A percentile compares a stretch with the other conserved stretches of the same genome.
phyloP scores from a whole-genome alignment of 2,797 vertebrate genomes.

The Tragelaphus eurycerus region DNA sequence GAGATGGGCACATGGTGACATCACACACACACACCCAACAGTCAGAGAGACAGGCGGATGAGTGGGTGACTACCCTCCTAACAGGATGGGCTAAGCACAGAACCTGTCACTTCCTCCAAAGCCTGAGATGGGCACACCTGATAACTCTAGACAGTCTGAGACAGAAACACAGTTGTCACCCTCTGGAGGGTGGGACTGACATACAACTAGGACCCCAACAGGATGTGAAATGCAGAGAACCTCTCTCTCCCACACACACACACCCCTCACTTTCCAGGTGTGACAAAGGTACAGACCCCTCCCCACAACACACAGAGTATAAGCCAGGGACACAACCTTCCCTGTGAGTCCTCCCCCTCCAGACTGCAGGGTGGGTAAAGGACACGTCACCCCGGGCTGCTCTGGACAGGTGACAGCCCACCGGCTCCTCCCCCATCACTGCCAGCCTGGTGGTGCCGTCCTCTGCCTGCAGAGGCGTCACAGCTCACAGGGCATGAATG shows the following conservation, averaged over 20 bases:
- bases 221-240: background rate
- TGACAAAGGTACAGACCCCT: background rate
- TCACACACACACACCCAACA: slow-evolving; percentile 9
- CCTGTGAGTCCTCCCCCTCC: background rate
- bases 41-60: background rate
- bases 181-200: background rate
- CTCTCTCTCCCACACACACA: background rate
- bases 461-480: slow-evolving; percentile 71
- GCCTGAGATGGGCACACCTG: background rate
- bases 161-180: background rate
- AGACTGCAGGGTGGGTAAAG: background rate
- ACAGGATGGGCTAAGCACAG: background rate
- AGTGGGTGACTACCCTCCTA: background rate
- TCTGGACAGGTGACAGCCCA: slow-evolving; percentile 52
- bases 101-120: slow-evolving; percentile 21
- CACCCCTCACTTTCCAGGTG: background rate
- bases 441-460: slow-evolving; percentile 64
- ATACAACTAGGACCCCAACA: background rate
- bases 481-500: slow-evolving; percentile 79
- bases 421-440: background rate
- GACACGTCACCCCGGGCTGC: background rate
- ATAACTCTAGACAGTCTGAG: background rate
- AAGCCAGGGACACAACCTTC: background rate
- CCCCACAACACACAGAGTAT: background rate
- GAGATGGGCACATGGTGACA: slow-evolving; percentile 40